A percentile compares a stretch with the other conserved stretches of the same genome.
Conservation (phyloP, 92 coral and sea anemone species). For the Parazoanthus darwini region DNA sequence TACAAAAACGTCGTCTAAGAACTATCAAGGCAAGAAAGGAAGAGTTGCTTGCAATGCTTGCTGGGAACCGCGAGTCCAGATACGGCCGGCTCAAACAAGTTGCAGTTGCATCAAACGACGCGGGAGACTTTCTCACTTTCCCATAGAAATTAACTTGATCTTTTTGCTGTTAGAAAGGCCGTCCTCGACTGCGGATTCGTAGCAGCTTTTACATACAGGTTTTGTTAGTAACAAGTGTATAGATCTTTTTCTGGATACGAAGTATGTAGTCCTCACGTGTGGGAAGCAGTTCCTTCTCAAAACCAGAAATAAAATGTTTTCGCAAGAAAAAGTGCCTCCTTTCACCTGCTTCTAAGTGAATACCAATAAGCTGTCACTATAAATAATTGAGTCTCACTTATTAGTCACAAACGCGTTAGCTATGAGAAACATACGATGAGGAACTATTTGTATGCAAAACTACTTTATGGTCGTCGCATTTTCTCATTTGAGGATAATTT, state of each 20-base stretch:
- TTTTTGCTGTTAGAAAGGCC: background rate
- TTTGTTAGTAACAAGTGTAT: background rate
- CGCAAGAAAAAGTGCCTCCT: background rate
- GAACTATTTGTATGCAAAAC: background rate
- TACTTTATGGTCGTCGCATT: background rate
- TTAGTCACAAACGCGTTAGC: background rate
- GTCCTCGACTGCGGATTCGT: background rate
- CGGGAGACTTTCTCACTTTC: background rate
- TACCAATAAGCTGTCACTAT: background rate
- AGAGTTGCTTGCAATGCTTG: background rate
- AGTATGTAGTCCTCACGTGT: background rate
- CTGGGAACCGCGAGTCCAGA: background rate
- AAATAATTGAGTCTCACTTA: background rate
- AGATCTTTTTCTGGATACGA: background rate
- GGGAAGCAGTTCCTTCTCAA: background rate
- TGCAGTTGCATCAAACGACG: background rate
- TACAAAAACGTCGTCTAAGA: background rate
- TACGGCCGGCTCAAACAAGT: background rate
- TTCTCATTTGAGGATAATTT: background rate
- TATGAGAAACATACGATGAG: background rate
- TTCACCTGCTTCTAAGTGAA: background rate
- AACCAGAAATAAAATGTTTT: background rate
- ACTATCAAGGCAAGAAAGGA: background rate
- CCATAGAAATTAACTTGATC: background rate
- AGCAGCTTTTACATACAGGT: background rate